These are phyloP conservation scores for Chrysaora quinquecirrha DNA, from an alignment of 30 jellyfish, hydroid and myxozoan genomes.

Conservation along the genomic window DNA sequence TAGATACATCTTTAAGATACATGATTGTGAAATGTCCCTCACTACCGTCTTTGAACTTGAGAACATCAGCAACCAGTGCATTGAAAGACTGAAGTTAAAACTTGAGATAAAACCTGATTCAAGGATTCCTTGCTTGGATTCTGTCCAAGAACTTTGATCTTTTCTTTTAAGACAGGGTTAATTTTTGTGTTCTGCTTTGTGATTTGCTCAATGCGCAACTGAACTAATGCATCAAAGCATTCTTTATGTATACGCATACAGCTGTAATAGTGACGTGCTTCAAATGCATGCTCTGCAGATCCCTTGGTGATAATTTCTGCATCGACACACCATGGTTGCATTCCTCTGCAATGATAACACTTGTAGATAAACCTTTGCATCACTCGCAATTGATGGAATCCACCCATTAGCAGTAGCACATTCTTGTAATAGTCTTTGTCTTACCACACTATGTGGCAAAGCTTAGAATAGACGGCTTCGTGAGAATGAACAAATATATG, in stretches of 20 bases:
- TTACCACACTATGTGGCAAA: constrained; percentile 24
- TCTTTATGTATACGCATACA: too few species aligned
- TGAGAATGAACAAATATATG: constrained; percentile 33
- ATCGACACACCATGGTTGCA: constrained; percentile 25
- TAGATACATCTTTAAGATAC: too few species aligned
- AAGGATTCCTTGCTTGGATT: too few species aligned
- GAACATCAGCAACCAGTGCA: too few species aligned
- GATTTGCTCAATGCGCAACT: constrained; percentile 5
- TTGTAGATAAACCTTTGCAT: constrained; percentile 26
- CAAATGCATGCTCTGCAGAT: constrained; percentile 23
- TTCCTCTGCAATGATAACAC: constrained; percentile 32
- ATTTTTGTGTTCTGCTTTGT: constrained; percentile 1
- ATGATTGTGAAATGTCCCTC: too few species aligned
- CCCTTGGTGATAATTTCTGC: constrained; percentile 28
- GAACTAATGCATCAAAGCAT: constrained; percentile 22
- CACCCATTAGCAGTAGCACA: constrained; percentile 27
- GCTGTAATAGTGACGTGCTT: constrained; percentile 8
- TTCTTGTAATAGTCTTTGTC: not conserved
- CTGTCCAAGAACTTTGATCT: too few species aligned
- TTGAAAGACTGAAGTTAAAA: too few species aligned
- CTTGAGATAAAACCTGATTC: too few species aligned
- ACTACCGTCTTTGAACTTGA: too few species aligned
- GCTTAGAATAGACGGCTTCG: constrained; percentile 31
- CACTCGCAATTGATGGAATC: constrained; percentile 38
- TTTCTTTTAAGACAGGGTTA: too few species aligned